These are phyloP conservation scores for Cervus canadensis DNA, from an alignment of 2,113 vertebrate species.

Conservation along the genomic window DNA sequence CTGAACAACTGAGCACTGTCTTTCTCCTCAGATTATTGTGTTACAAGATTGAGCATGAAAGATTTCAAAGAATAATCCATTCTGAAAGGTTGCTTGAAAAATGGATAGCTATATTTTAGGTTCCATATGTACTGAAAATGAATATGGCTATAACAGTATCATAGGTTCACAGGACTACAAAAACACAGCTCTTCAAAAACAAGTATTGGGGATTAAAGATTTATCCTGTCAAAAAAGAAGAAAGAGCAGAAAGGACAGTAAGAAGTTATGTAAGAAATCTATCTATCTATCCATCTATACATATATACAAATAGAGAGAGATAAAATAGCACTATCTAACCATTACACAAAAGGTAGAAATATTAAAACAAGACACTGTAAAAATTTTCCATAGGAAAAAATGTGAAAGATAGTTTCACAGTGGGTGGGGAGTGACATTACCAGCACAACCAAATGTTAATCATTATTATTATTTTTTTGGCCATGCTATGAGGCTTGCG, in stretches of 20 bases:
- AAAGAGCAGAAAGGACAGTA: not conserved
- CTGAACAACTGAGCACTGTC: not conserved
- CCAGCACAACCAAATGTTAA: not conserved
- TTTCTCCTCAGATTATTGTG: not conserved
- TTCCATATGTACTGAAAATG: not conserved
- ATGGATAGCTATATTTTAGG: not conserved
- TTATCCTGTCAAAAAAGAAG: not conserved
- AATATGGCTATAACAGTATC: not conserved
- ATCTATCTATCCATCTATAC: not conserved
- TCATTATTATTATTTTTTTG: not conserved
- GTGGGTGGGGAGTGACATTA: not conserved
- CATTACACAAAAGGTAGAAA: not conserved
- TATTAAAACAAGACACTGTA: not conserved
- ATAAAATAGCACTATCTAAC: not conserved
- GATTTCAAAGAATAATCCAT: not conserved
- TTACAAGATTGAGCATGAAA: not conserved
- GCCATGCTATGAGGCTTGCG: not conserved
- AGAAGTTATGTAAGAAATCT: not conserved
- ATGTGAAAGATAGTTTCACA: not conserved
- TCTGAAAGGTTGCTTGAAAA: not conserved
- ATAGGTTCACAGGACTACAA: not conserved
- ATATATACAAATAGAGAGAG: rapidly evolving
- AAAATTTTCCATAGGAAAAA: not conserved
- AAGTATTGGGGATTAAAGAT: not conserved
- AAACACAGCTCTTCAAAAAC: not conserved